Evolutionary conservation across 2,888 invertebrate genomes (phyloP), one percentile per base, ranked within the genome.

Genomic region (Scaptodrosophila latifasciaeformis): DNA sequence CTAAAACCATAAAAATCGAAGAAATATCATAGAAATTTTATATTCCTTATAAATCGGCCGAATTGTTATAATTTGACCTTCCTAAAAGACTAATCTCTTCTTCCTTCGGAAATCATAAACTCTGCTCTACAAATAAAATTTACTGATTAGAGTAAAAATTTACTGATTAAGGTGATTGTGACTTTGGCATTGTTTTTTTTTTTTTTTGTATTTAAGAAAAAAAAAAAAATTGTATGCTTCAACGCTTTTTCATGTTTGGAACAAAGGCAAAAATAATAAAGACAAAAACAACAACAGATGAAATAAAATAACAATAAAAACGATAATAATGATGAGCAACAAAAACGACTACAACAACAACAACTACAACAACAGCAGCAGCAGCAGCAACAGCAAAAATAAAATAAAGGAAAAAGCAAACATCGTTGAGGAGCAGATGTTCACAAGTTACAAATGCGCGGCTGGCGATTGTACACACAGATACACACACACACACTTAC

Each of bases 401-500:
- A 49, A 39, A 53, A 65, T 47, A 63, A 67, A 74, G 62, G 66
- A 65, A 62, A 45, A 69, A 59, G 57, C 59, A 69, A 77, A 67
- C 59, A 61, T 57, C 62, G 19, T 40, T 40, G 45, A 80, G 72
- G 83, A 86, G 84, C 84, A 85, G 84, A 85, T 85, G 84, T 86
- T 85, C 86, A 83, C 81, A 80, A 76, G 78, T 77, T 59, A 65
- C 81, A 71, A 63, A 79, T 37, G 42, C 59, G 59, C 63, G 59
- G 61, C 56, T 52, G 59, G 54, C 51, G 59, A 59, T 54, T 58
- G 52, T 49, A 53, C 50, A 47, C 53, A 66, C 52, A 52, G 49
- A 29, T 21, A 46, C 56, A 30, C 35, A 46, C 30, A 44, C 15
- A 42, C 9, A 40, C 31, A 34, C 48, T 37, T 34, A 44, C 18